Conservation (phyloP, 2,113 vertebrate genomes). For the Chroicocephalus ridibundus region DNA sequence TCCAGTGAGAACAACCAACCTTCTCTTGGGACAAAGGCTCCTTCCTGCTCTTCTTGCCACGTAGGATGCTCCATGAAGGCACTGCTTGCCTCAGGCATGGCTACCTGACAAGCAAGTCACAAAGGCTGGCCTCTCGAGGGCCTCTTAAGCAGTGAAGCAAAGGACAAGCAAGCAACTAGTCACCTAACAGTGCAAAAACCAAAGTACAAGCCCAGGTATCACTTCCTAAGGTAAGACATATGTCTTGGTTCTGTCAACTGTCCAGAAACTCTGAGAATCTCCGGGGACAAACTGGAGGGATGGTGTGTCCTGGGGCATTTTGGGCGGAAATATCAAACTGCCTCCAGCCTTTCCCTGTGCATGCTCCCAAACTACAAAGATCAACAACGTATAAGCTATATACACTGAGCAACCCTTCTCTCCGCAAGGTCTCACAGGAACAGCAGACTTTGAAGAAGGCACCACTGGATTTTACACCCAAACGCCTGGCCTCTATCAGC, state of each 20-base stretch:
- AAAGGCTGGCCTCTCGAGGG: no score
- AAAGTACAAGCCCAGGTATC: not conserved
- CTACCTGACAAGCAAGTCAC: not conserved
- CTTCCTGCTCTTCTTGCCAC: not conserved
- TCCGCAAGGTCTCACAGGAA: not conserved
- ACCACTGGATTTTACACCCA: not conserved
- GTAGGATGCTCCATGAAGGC: not conserved
- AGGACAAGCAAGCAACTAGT: not conserved
- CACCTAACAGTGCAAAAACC: not conserved
- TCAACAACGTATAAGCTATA: not conserved
- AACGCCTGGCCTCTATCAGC: no score
- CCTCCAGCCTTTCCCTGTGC: not conserved
- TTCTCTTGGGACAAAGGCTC: not conserved
- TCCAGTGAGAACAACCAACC: not conserved
- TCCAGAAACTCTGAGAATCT: not conserved
- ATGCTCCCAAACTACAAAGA: not conserved
- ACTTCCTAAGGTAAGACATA: not conserved
- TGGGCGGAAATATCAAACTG: not conserved
- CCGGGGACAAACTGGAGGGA: fast-evolving
- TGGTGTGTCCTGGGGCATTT: not conserved
- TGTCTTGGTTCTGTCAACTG: not conserved
- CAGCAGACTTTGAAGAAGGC: not conserved
- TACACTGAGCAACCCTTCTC: no score
- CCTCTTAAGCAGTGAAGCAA: not conserved
- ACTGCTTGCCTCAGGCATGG: not conserved